Percentiles rank a stretch among this genome's conserved stretches.
Evolutionary conservation across 2,113 vertebrate genomes (phyloP).

Genomic region (Sceloporus undulatus): DNA sequence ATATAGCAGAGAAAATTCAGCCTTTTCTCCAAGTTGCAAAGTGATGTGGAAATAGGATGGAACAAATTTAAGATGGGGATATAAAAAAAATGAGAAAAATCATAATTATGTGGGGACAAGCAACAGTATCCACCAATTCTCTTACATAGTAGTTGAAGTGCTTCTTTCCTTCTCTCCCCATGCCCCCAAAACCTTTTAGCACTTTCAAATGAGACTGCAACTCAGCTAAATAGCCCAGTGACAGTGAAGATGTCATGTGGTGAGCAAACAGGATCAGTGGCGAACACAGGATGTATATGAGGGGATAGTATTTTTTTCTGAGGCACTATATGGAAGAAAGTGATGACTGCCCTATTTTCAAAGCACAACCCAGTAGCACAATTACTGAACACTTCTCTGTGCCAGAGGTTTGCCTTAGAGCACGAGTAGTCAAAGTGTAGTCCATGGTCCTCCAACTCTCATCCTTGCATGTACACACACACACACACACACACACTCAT

Average conservation of each 20-base stretch:
- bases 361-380: neutral
- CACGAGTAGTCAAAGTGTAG: no score
- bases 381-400: no score
- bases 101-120: neutral
- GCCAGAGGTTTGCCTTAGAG: no score
- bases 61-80: neutral
- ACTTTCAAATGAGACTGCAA: neutral
- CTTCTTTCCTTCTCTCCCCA: neutral
- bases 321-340: neutral
- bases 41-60: no score
- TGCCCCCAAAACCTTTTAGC: neutral
- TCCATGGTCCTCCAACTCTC: no score
- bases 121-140: neutral
- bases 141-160: neutral
- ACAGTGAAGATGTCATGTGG: neutral
- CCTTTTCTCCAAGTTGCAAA: no score
- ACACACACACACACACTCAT: no score
- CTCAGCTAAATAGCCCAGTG: neutral
- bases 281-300: neutral
- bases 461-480: no score
- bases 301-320: neutral
- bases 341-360: neutral
- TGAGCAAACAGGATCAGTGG: neutral
- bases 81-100: no score
- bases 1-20: no score